Conservation (phyloP, 2,797 vertebrate species). For the Pogonophryne albipinna region DNA sequence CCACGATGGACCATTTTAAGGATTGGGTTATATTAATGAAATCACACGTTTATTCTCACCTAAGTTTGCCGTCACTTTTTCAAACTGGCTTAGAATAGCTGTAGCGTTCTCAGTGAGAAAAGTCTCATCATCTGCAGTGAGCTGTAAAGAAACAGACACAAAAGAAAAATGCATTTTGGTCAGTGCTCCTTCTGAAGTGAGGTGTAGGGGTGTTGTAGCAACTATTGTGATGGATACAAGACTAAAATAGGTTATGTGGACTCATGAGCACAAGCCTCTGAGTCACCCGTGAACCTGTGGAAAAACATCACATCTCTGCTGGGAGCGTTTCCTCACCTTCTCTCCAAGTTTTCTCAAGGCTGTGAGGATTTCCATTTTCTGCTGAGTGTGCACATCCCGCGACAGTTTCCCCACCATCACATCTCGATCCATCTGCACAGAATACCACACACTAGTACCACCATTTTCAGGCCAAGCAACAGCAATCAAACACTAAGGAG, state of each 20-base stretch:
- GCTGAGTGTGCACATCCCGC: constrained; percentile 89
- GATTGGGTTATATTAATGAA: constrained; percentile 3
- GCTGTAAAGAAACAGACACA: constrained; percentile 76
- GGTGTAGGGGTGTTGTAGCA: background rate
- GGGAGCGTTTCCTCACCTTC: constrained; percentile 85
- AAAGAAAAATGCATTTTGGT: background rate
- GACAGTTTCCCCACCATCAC: constrained; percentile 95
- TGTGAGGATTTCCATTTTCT: constrained; percentile 97
- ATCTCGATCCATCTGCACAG: constrained; percentile 94
- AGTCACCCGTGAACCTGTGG: constrained; percentile 26
- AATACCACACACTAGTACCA: constrained; percentile 49
- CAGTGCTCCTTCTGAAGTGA: background rate
- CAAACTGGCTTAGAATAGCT: constrained; percentile 93
- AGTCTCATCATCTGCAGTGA: constrained; percentile 91
- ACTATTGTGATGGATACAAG: background rate
- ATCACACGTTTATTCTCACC: constrained; percentile 82
- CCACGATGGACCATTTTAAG: background rate
- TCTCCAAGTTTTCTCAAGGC: constrained; percentile 96
- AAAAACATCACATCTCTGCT: constrained; percentile 9
- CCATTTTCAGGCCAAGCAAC: constrained; percentile 11
- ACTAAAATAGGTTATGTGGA: constrained; percentile 24
- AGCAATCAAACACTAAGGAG: constrained; percentile 2
- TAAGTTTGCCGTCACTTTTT: constrained; percentile 91
- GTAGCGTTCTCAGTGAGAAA: constrained; percentile 94
- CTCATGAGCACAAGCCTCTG: constrained; percentile 43